A percentile compares a stretch with the other conserved stretches of the same genome.
Conservation (phyloP, 2,888 invertebrate species). For the Cataglyphis albicans region DNA sequence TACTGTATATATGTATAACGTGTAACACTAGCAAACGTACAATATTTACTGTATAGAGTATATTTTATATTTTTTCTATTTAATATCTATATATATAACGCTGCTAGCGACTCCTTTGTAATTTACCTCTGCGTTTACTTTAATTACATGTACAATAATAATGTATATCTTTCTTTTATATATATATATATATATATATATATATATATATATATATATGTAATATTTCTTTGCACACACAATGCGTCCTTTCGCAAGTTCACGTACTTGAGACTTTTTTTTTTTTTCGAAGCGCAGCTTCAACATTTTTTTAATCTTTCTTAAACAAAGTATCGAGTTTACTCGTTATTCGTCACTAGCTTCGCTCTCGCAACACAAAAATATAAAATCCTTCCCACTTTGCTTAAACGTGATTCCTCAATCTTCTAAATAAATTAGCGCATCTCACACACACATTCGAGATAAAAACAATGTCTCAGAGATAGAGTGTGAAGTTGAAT, state of each 20-base stretch:
- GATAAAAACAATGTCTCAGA: conserved; percentile 17
- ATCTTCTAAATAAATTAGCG: conserved; percentile 13
- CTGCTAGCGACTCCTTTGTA: conserved; percentile 57
- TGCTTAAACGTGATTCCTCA: background rate
- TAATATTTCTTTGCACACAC: conserved; percentile 47
- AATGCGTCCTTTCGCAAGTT: conserved; percentile 34
- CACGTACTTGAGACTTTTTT: background rate
- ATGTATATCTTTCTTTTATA: conserved; percentile 61
- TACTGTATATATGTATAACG: conserved; percentile 68
- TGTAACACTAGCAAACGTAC: conserved; percentile 75
- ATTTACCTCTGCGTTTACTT: conserved; percentile 62
- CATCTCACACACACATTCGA: background rate
- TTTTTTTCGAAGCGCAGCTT: background rate
- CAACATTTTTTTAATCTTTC: background rate
- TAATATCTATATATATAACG: conserved; percentile 61
- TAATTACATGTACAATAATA: conserved; percentile 72
- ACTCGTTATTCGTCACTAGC: background rate
- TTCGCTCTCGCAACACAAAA: conserved; percentile 3
- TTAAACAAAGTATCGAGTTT: background rate
- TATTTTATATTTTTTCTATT: conserved; percentile 70
- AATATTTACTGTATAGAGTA: conserved; percentile 76
- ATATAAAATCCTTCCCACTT: conserved; percentile 13
- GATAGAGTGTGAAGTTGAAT: background rate
- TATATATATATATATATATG: conserved; percentile 66
- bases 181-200: conserved; percentile 57